phyloP scores from a whole-genome alignment of 1,140 invertebrate genomes.

The Lordiphosa collinella region DNA sequence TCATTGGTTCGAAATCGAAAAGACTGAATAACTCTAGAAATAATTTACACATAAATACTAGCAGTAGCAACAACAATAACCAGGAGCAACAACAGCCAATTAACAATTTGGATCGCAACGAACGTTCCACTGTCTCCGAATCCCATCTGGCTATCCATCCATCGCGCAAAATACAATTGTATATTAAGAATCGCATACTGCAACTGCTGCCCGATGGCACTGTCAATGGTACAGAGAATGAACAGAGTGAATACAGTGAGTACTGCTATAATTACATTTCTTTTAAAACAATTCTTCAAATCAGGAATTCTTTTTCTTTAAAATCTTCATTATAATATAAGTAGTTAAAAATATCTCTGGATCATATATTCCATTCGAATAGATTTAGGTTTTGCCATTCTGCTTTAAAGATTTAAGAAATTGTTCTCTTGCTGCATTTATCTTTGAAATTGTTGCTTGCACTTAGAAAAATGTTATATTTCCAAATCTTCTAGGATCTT shows the following conservation, averaged over 20 bases:
- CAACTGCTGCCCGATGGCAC: slow-evolving; percentile 89
- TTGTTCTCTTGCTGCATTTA: too few species aligned
- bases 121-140: slow-evolving; percentile 83
- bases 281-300: too few species aligned
- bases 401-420: too few species aligned
- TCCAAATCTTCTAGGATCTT: too few species aligned
- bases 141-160: slow-evolving; percentile 83
- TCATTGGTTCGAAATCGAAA: slow-evolving; percentile 78
- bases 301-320: too few species aligned
- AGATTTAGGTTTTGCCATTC: too few species aligned
- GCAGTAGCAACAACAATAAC: slow-evolving; percentile 47
- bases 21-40: slow-evolving; percentile 79
- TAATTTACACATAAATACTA: slow-evolving; percentile 67
- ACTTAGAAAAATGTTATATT: too few species aligned
- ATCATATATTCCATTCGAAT: too few species aligned
- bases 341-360: too few species aligned
- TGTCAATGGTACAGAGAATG: slow-evolving; percentile 88
- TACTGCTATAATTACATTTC: slow-evolving; percentile 56
- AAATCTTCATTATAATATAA: too few species aligned
- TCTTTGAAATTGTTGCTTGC: too few species aligned
- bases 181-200: slow-evolving; percentile 88
- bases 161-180: slow-evolving; percentile 88
- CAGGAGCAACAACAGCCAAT: slow-evolving; percentile 7
- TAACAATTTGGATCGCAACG: slow-evolving; percentile 80
- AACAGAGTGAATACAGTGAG: slow-evolving; percentile 90